Evolutionary conservation across 2,888 invertebrate genomes (phyloP).

Genomic region (Melinaea menophilus): DNA sequence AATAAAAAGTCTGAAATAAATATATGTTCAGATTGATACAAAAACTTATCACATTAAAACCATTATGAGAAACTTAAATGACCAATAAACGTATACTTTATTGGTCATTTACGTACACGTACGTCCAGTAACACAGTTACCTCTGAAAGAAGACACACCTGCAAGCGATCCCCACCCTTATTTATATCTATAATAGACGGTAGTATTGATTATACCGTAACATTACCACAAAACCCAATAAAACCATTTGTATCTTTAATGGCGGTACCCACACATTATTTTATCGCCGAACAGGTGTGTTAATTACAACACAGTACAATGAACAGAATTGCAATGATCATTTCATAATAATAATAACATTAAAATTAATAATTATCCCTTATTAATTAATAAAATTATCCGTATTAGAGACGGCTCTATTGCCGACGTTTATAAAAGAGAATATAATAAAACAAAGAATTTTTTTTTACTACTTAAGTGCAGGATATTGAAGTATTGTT

Average conservation of each 20-base stretch:
- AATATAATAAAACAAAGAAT: too few species aligned
- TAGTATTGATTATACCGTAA: conserved; percentile 8
- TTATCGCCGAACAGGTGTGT: conserved; percentile 35
- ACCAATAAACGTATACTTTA: conserved; percentile 32
- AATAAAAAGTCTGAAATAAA: conserved; percentile 12
- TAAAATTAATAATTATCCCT: conserved; percentile 15
- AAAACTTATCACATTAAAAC: conserved; percentile 28
- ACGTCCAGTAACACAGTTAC: conserved; percentile 16
- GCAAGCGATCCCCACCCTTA: conserved; percentile 14
- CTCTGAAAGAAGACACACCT: conserved; percentile 4
- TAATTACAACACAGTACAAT: conserved; percentile 28
- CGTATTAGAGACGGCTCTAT: background rate
- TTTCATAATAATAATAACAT: conserved; percentile 22
- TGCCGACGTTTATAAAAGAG: too few species aligned
- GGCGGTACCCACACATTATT: conserved; percentile 32
- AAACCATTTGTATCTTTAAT: conserved; percentile 33
- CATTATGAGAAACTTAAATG: conserved; percentile 31
- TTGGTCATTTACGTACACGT: conserved; percentile 28
- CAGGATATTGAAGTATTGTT: too few species aligned
- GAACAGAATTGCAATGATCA: conserved; percentile 28
- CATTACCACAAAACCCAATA: conserved; percentile 19
- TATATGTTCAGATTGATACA: conserved; percentile 25
- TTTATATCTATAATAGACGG: background rate
- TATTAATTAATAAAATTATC: conserved; percentile 17
- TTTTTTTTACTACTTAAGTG: too few species aligned